Evolutionary conservation across 2,797 vertebrate species (phyloP), one percentile per base, ranked within the genome.

Genomic region (Notolepis coatsorum): DNA sequence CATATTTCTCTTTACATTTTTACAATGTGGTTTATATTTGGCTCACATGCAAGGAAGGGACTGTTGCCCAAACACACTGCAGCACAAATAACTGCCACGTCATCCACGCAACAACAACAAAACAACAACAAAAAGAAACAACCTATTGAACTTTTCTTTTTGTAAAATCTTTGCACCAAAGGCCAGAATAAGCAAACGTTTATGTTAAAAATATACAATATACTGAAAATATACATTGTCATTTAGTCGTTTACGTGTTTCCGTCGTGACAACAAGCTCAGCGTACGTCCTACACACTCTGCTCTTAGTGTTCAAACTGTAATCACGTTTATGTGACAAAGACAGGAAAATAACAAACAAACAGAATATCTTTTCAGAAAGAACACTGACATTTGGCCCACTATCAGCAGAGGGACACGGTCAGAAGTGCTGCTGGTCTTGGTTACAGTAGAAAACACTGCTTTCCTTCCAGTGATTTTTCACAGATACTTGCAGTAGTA

Each of bases 1-100:
- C 74, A 85, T 53, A 27, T 5, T 81, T 76, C 38, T 77, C 57
- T 37, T 80, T 83, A 77, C 86, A 80, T 81, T 83, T 73, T 86
- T 71, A 84, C 54, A 52, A 45, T 38, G 68, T 46, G 74, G 73
- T 60, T 73, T 56, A 71, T 80, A 75, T 84, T 92, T 91, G 88
- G 86, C 89, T 87, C 81, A 84, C 42, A 84, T 71, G 71, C 35
- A 30, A 60, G 60, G 66, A n/a, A 77, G 57, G 62, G 65, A 59
- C 23, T 56, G 69, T 54, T 51, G 47, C 65, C 64, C 70, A 56
- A 72, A 79, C 65, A 81, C 61, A 63, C 42, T 61, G 51, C 20
- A 60, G 62, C 25, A 50, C 35, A 20, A 59, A 54, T 51, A 58
- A 57, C 61, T 65, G 39, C 45, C 61, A 35, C 50, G 20, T 55